A percentile compares a stretch with the other conserved stretches of the same genome.
Conservation (phyloP, 2,888 invertebrate genomes). For the Hydraecia micacea region DNA sequence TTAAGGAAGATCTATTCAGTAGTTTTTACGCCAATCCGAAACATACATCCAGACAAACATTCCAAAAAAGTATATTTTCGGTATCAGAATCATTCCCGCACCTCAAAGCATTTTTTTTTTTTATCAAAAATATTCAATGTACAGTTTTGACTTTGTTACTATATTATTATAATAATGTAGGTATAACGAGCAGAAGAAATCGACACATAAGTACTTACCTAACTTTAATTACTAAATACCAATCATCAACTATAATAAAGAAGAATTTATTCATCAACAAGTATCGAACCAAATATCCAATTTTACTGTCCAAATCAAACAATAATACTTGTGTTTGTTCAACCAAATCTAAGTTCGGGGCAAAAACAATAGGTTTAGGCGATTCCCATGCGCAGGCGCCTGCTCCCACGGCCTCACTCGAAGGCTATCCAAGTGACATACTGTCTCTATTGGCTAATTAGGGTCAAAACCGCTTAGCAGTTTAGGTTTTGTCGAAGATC, state of each 20-base stretch:
- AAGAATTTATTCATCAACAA: background rate
- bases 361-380: slow-evolving; percentile 74
- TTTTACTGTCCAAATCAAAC: slow-evolving; percentile 4
- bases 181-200: background rate
- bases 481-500: slow-evolving; percentile 48
- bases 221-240: no score
- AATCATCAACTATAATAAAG: background rate
- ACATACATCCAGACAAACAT: background rate
- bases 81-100: no score
- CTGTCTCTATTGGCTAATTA: slow-evolving; percentile 67
- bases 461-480: slow-evolving; percentile 63
- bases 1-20: no score
- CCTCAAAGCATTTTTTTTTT: no score
- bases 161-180: no score
- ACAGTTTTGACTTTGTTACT: no score
- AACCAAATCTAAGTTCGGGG: slow-evolving; percentile 47
- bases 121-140: no score
- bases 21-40: background rate
- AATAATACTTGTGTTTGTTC: slow-evolving; percentile 21
- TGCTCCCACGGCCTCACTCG: slow-evolving; percentile 76
- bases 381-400: slow-evolving; percentile 72
- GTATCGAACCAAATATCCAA: slow-evolving; percentile 2
- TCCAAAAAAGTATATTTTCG: no score
- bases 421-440: slow-evolving; percentile 69
- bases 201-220: no score